phyloP scores from a whole-genome alignment of 2,888 invertebrate genomes.

The Ellobium chinense region DNA sequence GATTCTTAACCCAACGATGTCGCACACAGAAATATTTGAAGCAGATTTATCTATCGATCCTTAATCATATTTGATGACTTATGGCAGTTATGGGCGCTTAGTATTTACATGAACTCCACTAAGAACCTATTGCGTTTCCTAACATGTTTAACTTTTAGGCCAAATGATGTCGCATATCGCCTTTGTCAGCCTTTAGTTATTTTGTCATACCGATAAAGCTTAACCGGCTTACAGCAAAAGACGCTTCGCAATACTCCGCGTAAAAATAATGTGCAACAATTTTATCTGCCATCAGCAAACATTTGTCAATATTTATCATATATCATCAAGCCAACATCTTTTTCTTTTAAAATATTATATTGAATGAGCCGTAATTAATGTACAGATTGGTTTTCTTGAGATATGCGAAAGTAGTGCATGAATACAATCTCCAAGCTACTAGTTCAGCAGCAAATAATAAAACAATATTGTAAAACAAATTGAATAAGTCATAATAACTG shows the following conservation, averaged over 20 bases:
- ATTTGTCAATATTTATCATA: neutral
- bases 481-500: too few relatives aligned
- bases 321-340: neutral
- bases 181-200: neutral
- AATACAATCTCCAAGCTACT: constrained; percentile 16
- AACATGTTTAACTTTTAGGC: too few relatives aligned
- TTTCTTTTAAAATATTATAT: neutral
- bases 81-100: too few relatives aligned
- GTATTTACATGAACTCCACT: too few relatives aligned
- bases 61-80: too few relatives aligned
- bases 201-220: neutral
- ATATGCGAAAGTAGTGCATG: neutral
- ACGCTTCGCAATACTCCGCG: constrained; percentile 13
- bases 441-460: neutral
- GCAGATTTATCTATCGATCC: too few relatives aligned
- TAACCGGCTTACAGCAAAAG: constrained; percentile 19
- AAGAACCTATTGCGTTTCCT: too few relatives aligned
- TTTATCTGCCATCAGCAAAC: neutral
- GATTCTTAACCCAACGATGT: too few relatives aligned
- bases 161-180: neutral
- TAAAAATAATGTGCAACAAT: constrained; percentile 10
- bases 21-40: too few relatives aligned
- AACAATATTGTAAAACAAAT: neutral
- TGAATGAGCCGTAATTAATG: neutral
- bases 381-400: neutral